Percentiles rank a stretch among this genome's conserved stretches.
Evolutionary conservation across 53 echinoderm and acorn worm genomes (phyloP).

Genomic region (Temnopleurus reevesii): DNA sequence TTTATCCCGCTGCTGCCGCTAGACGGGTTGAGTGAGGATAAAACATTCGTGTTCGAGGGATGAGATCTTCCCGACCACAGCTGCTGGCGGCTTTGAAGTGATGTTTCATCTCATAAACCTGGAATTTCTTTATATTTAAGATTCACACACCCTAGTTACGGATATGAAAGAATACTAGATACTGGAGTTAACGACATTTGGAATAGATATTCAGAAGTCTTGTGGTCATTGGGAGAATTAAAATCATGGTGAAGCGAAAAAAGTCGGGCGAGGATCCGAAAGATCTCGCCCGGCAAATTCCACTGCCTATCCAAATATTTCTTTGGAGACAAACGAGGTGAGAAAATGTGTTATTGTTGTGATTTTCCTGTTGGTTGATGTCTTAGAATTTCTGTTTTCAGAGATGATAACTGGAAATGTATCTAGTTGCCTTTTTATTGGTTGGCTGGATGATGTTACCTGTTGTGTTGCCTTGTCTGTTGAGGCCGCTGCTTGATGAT

Average conservation of each 20-base stretch:
- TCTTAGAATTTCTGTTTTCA: background rate
- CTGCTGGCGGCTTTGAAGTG: background rate
- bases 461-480: background rate
- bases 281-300: constrained; percentile 84
- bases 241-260: constrained; percentile 94
- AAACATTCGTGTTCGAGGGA: background rate
- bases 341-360: background rate
- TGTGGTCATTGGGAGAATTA: background rate
- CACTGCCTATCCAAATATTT: constrained; percentile 94
- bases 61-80: background rate
- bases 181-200: background rate
- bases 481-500: background rate
- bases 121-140: too few species aligned
- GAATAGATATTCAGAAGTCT: background rate
- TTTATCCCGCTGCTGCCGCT: background rate
- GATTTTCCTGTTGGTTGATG: background rate
- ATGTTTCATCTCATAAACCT: background rate
- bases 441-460: background rate
- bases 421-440: background rate
- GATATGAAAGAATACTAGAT: background rate
- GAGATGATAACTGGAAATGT: background rate
- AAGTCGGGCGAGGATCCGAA: constrained; percentile 86
- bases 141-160: background rate
- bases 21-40: background rate
- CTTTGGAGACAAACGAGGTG: constrained; percentile 98